phyloP scores from a whole-genome alignment of 2,113 vertebrate genomes.

The Cichladusa arquata region DNA sequence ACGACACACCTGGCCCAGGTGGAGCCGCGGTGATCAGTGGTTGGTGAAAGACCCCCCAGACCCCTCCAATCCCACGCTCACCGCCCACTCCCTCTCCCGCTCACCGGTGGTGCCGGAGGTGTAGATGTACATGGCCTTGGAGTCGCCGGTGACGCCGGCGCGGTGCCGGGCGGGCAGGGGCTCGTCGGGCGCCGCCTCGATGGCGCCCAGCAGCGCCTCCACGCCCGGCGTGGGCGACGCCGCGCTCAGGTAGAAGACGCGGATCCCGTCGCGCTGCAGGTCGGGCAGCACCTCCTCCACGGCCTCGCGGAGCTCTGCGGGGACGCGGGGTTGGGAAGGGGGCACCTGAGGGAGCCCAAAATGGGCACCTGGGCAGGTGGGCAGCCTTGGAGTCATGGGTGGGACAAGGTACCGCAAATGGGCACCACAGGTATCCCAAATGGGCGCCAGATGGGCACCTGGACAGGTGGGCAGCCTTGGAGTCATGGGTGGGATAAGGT shows the following conservation, averaged over 20 bases:
- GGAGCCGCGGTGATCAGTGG: too few relatives aligned
- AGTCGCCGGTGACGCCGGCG: not conserved
- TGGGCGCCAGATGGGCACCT: not conserved
- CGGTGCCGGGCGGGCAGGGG: constrained; percentile 60
- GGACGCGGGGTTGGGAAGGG: too few relatives aligned
- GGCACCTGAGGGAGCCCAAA: too few relatives aligned
- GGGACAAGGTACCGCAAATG: too few relatives aligned
- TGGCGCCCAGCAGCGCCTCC: constrained; percentile 58
- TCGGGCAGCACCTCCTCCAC: constrained; percentile 77
- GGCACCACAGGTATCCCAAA: too few relatives aligned
- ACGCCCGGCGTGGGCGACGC: constrained; percentile 56
- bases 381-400: too few relatives aligned
- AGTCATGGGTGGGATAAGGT: too few relatives aligned
- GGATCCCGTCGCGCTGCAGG: constrained; percentile 58
- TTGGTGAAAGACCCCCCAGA: too few relatives aligned
- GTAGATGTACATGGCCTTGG: constrained; percentile 81
- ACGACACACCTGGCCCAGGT: too few relatives aligned
- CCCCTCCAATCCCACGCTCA: too few relatives aligned
- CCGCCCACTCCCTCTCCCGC: not conserved
- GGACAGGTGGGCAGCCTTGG: not conserved
- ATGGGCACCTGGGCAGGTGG: not conserved
- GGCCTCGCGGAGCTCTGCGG: constrained; percentile 66
- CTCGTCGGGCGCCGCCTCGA: constrained; percentile 54
- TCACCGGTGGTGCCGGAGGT: constrained; percentile 85
- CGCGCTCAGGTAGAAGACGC: constrained; percentile 73